Evolutionary conservation across 64 coral and sea anemone species (phyloP), one percentile per base, ranked within the genome.

Genomic region (Montipora efflorescens): DNA sequence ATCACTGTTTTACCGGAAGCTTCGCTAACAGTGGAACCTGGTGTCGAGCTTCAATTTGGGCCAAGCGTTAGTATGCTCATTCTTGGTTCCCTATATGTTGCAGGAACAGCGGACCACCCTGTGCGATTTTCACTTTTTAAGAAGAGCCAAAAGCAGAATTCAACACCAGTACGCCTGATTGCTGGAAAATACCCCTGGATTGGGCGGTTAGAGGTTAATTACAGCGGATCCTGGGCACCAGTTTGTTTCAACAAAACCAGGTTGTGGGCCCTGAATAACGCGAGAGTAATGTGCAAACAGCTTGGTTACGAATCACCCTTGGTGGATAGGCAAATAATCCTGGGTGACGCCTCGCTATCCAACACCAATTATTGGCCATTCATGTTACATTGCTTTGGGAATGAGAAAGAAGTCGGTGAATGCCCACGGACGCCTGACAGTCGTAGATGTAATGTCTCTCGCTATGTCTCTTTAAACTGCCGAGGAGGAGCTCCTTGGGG

Each of bases 361-460:
- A 59, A 59, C 11, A 59, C 55, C 55, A 59, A 11, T 11, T 7
- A 59, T 5, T 58, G 1, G 28, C 67, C 22, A 11, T 62, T 62
- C 1, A 15, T 52, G 11, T 44, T 57, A 9, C 19, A 9, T 51
- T 96, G 95, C 51, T 5, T 66, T 71, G 95, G 91, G 9, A 94
- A 93, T 76, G 95, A 96, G 51, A 61, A 79, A 58, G 64, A 66
- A 62, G 21, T 93, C 57, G 69, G 77, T 48, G 59, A 90, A 84
- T 96, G 95, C 43, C 8, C 14, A 23, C 5, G 61, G 45, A 75
- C 75, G 13, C 49, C 47, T 5, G 53, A 23, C 22, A 23, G 22
- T 23, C 22, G 51, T 59, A 14, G 46, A 4, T 23, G 22, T 21
- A 82, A 82, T 62, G 11, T 7, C 12, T 44, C 80, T 0, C 21